These are phyloP conservation scores for Drosophila eohydei DNA, from an alignment of 2,888 invertebrate genomes.

Conservation along the genomic window DNA sequence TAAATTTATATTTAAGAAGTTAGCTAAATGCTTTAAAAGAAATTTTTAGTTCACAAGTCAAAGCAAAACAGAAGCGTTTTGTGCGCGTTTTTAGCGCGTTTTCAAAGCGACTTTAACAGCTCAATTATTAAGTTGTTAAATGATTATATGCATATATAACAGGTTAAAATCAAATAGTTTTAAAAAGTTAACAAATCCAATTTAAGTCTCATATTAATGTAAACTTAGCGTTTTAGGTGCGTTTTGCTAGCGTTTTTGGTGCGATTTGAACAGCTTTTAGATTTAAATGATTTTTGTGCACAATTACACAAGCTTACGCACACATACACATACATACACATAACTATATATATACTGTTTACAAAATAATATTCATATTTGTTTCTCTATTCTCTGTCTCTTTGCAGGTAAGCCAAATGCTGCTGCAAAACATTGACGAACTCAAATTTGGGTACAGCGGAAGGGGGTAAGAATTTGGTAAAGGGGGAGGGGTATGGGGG, in stretches of 20 bases:
- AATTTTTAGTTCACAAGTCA: background rate
- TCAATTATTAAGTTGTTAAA: background rate
- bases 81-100: background rate
- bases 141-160: background rate
- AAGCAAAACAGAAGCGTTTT: background rate
- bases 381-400: constrained; percentile 19
- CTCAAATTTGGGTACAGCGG: constrained; percentile 24
- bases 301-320: too few relatives aligned
- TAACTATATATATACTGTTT: background rate
- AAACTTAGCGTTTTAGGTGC: background rate
- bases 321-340: too few relatives aligned
- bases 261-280: constrained; percentile 3
- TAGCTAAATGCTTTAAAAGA: too few relatives aligned
- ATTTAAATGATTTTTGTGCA: too few relatives aligned
- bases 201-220: background rate
- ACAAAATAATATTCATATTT: background rate
- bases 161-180: background rate
- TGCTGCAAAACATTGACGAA: constrained; percentile 19
- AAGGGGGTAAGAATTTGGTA: background rate
- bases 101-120: background rate
- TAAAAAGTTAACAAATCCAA: background rate
- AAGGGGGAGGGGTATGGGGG: background rate
- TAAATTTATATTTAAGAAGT: too few relatives aligned
- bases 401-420: constrained; percentile 55
- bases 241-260: background rate